Conservation (phyloP, 2,113 vertebrate genomes). For the Malaclemys terrapin region DNA sequence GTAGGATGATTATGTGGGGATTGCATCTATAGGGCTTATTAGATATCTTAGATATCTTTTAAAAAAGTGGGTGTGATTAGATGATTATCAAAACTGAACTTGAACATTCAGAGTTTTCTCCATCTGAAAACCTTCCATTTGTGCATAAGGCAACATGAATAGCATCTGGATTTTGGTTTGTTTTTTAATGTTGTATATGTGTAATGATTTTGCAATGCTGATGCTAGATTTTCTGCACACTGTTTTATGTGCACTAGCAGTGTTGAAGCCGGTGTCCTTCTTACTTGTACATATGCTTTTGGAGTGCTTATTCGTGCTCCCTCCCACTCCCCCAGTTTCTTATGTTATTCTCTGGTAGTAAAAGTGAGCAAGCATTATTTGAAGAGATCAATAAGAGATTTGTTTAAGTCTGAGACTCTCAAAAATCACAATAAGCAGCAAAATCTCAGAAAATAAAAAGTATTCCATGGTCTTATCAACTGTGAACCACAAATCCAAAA, state of each 20-base stretch:
- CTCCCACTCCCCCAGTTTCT: not conserved
- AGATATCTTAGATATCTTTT: not conserved
- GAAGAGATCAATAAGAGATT: not conserved
- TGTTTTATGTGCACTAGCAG: conserved; percentile 29
- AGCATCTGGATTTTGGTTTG: conserved; percentile 8
- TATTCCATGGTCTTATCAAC: not conserved
- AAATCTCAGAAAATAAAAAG: not conserved
- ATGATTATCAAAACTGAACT: not conserved
- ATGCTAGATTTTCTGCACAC: conserved; percentile 29
- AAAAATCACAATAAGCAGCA: not conserved
- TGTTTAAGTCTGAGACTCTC: not conserved
- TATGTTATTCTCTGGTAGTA: not conserved
- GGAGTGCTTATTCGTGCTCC: not conserved
- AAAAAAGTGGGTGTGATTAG: not conserved
- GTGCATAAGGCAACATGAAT: not conserved
- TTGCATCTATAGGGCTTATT: not conserved
- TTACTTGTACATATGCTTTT: conserved; percentile 33
- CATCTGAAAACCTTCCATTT: not conserved
- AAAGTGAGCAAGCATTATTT: not conserved
- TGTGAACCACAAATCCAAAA: not conserved
- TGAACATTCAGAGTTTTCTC: not conserved
- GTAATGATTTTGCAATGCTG: conserved; percentile 4
- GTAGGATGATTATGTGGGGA: not conserved
- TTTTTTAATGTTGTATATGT: not conserved
- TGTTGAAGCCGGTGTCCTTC: conserved; percentile 44